Percentiles rank a stretch among this genome's conserved stretches.
phyloP scores from a whole-genome alignment of 1,140 invertebrate species.

The Neelides sp. region DNA sequence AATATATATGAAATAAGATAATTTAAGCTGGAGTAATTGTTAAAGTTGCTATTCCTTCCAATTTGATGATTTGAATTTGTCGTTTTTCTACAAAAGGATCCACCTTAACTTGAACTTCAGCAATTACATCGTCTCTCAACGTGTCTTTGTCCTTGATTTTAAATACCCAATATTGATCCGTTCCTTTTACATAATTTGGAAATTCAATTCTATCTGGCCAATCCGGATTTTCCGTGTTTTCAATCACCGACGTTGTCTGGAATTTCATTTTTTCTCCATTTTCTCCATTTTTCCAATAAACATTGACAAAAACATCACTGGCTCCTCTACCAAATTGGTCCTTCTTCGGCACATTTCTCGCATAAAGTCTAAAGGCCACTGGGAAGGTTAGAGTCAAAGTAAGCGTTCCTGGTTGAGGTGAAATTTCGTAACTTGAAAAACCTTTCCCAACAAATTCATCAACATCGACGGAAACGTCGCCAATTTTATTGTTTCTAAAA shows the following conservation, averaged over 20 bases:
- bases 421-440: slow-evolving; percentile 5
- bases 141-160: slow-evolving; percentile 20
- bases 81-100: slow-evolving; percentile 14
- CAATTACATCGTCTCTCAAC: slow-evolving; percentile 20
- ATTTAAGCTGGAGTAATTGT: slow-evolving; percentile 1
- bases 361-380: slow-evolving; percentile 14
- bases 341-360: slow-evolving; percentile 19
- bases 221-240: slow-evolving; percentile 21
- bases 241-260: slow-evolving; percentile 15
- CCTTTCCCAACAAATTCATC: slow-evolving; percentile 18
- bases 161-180: slow-evolving; percentile 21
- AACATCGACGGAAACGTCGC: slow-evolving; percentile 11
- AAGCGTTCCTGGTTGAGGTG: slow-evolving; percentile 4
- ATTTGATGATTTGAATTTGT: not conserved
- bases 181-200: slow-evolving; percentile 22
- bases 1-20: too few species aligned
- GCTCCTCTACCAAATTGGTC: slow-evolving; percentile 16
- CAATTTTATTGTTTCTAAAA: too few species aligned
- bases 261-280: slow-evolving; percentile 19
- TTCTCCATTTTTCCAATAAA: slow-evolving; percentile 20
- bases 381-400: slow-evolving; percentile 15
- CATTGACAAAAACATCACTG: slow-evolving; percentile 26
- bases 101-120: slow-evolving; percentile 16
- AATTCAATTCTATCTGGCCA: slow-evolving; percentile 21
- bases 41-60: slow-evolving; percentile 9